These are phyloP conservation scores for Salvelinus namaycush DNA, from an alignment of 2,113 vertebrate species.

Conservation along the genomic window DNA sequence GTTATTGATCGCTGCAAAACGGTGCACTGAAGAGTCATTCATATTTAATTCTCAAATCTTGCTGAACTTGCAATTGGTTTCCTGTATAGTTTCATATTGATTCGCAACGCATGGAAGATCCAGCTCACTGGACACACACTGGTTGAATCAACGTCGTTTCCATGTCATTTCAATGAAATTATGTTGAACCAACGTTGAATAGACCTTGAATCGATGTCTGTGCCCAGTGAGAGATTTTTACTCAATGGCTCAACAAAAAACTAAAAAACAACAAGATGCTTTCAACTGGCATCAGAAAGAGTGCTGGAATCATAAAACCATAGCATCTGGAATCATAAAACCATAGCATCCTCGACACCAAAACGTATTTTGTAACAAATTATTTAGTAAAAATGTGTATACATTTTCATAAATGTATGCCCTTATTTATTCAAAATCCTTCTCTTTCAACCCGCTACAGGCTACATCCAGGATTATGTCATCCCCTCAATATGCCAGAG, in stretches of 20 bases:
- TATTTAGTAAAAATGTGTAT: background rate
- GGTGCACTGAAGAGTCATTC: conserved; percentile 42
- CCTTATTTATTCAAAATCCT: background rate
- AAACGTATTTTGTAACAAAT: background rate
- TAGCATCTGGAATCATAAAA: background rate
- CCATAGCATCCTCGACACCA: background rate
- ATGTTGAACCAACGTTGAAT: no score
- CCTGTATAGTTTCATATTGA: conserved; percentile 43
- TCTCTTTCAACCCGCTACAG: conserved; percentile 34
- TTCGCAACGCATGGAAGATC: background rate
- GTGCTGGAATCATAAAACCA: background rate
- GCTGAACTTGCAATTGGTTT: conserved; percentile 51
- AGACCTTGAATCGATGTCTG: no score
- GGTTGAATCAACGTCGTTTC: no score
- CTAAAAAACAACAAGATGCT: background rate
- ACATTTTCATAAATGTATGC: no score
- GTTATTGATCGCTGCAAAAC: conserved; percentile 35
- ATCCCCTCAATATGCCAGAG: conserved; percentile 57
- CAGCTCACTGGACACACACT: no score
- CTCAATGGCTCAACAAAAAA: background rate
- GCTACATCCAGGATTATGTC: conserved; percentile 63
- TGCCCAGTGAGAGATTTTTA: background rate
- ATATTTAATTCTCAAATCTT: conserved; percentile 49
- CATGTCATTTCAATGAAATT: no score
- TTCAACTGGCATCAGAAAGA: background rate